Conservation (phyloP, 2,888 invertebrate species). For the Andricus curvator region DNA sequence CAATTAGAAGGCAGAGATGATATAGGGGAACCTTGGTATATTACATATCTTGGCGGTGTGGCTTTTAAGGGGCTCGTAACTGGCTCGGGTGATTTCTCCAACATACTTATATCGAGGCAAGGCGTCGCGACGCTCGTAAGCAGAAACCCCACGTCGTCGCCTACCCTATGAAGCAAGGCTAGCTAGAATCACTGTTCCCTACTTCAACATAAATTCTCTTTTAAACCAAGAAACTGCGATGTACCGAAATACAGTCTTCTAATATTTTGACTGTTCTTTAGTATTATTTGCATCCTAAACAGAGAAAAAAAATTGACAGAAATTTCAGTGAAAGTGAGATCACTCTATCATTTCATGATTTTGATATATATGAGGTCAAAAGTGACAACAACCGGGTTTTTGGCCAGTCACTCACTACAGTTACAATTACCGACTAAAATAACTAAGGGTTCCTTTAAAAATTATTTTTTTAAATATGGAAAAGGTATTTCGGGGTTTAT, state of each 20-base stretch:
- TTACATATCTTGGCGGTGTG: constrained; percentile 56
- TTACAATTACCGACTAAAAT: no score
- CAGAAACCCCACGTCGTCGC: constrained; percentile 60
- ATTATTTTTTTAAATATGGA: no score
- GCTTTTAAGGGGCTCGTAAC: constrained; percentile 64
- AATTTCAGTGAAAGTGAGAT: no score
- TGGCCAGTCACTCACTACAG: no score
- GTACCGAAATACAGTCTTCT: background rate
- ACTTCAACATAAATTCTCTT: background rate
- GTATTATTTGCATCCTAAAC: background rate
- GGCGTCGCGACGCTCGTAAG: constrained; percentile 62
- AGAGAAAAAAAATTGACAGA: no score
- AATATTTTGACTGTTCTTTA: background rate
- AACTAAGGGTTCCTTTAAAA: no score
- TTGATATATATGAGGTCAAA: no score
- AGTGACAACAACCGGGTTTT: no score
- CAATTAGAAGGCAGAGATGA: background rate
- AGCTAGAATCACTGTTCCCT: background rate
- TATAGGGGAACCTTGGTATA: background rate
- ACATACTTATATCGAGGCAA: constrained; percentile 50
- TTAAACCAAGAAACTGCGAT: background rate
- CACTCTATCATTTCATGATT: no score
- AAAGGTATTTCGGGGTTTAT: no score
- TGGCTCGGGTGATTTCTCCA: constrained; percentile 62
- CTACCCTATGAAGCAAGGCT: constrained; percentile 43